phyloP scores from a whole-genome alignment of 2,888 invertebrate genomes.

The Melitaea athalia region DNA sequence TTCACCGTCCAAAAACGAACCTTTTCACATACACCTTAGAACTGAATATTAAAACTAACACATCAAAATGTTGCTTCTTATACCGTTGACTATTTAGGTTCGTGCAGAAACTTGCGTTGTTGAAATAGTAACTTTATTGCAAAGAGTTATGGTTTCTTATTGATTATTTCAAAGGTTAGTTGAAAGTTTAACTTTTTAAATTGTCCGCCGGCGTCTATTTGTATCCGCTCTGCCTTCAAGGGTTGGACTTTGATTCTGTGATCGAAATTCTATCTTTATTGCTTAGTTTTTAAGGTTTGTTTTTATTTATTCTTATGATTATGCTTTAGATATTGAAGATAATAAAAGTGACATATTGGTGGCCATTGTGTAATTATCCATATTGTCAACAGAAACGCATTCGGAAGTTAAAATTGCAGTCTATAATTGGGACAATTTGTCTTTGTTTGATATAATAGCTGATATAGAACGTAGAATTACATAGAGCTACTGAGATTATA shows the following conservation, averaged over 20 bases:
- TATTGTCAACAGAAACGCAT: conserved; percentile 44
- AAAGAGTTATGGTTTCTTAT: conserved; percentile 9
- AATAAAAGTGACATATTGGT: conserved; percentile 47
- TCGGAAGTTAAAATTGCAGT: conserved; percentile 45
- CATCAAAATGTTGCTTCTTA: conserved; percentile 13
- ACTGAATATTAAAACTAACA: neutral
- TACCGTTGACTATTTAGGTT: conserved; percentile 20
- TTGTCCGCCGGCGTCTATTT: conserved; percentile 22
- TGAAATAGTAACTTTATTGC: neutral
- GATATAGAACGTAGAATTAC: neutral
- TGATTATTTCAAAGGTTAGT: neutral
- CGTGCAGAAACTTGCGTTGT: neutral
- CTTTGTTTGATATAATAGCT: conserved; percentile 33
- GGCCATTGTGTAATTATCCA: conserved; percentile 44
- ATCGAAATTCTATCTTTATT: conserved; percentile 25
- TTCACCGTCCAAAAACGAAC: neutral
- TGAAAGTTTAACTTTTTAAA: conserved; percentile 32
- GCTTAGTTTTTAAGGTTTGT: neutral
- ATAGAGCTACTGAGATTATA: neutral
- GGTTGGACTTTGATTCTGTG: neutral
- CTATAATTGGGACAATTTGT: conserved; percentile 43
- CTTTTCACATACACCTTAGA: neutral
- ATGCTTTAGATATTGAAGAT: conserved; percentile 18
- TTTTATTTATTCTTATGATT: conserved; percentile 6
- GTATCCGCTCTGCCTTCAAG: conserved; percentile 27